phyloP scores from a whole-genome alignment of 1,140 invertebrate genomes.

The Trissolcus basalis region DNA sequence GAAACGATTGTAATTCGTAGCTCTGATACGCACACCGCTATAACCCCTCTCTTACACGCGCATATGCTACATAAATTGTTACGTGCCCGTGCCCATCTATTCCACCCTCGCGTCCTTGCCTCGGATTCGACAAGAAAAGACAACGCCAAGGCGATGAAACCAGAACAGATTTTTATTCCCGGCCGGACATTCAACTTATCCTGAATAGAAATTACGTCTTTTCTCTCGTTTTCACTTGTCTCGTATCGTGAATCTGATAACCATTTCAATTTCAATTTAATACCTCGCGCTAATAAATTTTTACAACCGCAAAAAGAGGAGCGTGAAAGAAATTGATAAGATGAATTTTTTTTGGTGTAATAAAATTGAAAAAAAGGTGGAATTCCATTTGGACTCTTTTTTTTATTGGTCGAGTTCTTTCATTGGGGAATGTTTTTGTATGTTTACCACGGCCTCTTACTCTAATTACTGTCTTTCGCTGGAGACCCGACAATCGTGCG shows the following conservation, averaged over 20 bases:
- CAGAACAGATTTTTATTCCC: constrained; percentile 17
- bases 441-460: background rate
- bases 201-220: background rate
- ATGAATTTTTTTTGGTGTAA: too few relatives aligned
- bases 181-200: constrained; percentile 5
- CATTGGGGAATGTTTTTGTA: constrained; percentile 1
- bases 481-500: constrained; percentile 20
- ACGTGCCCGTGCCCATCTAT: constrained; percentile 31
- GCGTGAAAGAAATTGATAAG: too few relatives aligned
- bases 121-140: constrained; percentile 50
- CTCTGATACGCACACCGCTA: constrained; percentile 52
- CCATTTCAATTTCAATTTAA: too few relatives aligned
- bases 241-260: too few relatives aligned
- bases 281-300: too few relatives aligned
- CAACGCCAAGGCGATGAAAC: constrained; percentile 43
- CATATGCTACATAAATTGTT: constrained; percentile 61
- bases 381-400: too few relatives aligned
- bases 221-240: background rate
- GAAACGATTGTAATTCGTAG: constrained; percentile 70
- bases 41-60: constrained; percentile 62
- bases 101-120: constrained; percentile 43
- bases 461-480: constrained; percentile 15
- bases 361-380: too few relatives aligned
- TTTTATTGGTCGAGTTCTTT: background rate
- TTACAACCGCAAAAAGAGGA: too few relatives aligned